A percentile compares a stretch with the other conserved stretches of the same genome.
phyloP scores from a whole-genome alignment of 1,140 invertebrate genomes.

The Drosophila sproati region DNA sequence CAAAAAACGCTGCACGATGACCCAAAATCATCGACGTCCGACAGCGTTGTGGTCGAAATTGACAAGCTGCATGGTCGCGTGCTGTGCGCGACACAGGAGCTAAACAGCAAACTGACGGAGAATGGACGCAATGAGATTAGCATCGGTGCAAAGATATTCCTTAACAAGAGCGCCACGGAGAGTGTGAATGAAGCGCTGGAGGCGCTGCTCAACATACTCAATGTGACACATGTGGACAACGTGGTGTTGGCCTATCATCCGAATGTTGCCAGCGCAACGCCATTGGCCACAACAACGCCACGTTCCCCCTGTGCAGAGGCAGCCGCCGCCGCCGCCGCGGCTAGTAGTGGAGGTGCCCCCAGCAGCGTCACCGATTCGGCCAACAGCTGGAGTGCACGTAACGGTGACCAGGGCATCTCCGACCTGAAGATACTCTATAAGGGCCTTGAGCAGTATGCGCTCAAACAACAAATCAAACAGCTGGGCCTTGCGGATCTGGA shows the following conservation, averaged over 20 bases:
- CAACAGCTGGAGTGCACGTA: slow-evolving; percentile 84
- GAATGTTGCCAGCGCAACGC: slow-evolving; percentile 66
- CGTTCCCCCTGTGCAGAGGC: slow-evolving; percentile 45
- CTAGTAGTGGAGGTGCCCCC: slow-evolving; percentile 20
- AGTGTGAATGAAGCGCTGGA: slow-evolving; percentile 67
- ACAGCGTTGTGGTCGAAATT: slow-evolving; percentile 66
- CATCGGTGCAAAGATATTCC: slow-evolving; percentile 88
- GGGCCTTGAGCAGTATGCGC: slow-evolving; percentile 67
- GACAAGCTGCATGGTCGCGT: slow-evolving; percentile 67
- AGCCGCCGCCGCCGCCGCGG: not conserved
- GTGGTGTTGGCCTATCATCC: slow-evolving; percentile 83
- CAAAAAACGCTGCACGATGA: slow-evolving; percentile 72
- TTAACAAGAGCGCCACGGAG: slow-evolving; percentile 85
- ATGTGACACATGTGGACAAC: slow-evolving; percentile 80
- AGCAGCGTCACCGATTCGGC: slow-evolving; percentile 9
- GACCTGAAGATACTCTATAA: slow-evolving; percentile 87
- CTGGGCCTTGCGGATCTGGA: slow-evolving; percentile 96
- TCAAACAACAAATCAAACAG: slow-evolving; percentile 86
- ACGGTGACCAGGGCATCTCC: slow-evolving; percentile 76
- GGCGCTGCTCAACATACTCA: slow-evolving; percentile 68
- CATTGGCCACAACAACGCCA: slow-evolving; percentile 52
- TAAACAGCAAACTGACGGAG: slow-evolving; percentile 87
- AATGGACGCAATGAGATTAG: slow-evolving; percentile 87
- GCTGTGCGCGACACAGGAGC: slow-evolving; percentile 85
- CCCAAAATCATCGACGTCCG: slow-evolving; percentile 32